phyloP scores from a whole-genome alignment of 1,140 invertebrate species.

The Rhyzopertha dominica region DNA sequence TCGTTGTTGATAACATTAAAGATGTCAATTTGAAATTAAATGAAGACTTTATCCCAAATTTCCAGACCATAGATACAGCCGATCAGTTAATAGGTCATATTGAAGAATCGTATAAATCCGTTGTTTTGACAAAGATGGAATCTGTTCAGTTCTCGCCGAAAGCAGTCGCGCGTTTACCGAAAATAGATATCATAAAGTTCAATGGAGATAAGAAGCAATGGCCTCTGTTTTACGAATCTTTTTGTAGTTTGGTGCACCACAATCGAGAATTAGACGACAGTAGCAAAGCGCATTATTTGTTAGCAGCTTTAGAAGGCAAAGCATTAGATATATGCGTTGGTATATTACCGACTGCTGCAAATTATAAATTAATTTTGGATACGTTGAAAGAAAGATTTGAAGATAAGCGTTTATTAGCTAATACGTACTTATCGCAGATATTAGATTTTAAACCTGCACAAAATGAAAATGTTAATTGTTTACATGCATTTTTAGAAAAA shows the following conservation, averaged over 20 bases:
- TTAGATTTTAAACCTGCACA: too few species aligned
- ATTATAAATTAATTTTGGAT: slow-evolving; percentile 7
- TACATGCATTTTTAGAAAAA: slow-evolving; percentile 9
- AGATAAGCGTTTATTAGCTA: slow-evolving; percentile 2
- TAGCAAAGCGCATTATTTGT: slow-evolving; percentile 2
- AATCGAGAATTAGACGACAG: slow-evolving; percentile 1
- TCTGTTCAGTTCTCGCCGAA: too few species aligned
- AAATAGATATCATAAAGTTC: slow-evolving; percentile 6
- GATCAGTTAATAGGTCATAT: too few species aligned
- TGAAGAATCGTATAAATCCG: too few species aligned
- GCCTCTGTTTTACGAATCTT: slow-evolving; percentile 1
- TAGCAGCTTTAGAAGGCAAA: slow-evolving; percentile 3
- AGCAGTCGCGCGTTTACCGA: too few species aligned
- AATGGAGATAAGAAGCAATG: neutral
- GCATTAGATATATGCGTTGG: slow-evolving; percentile 2
- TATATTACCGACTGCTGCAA: slow-evolving; percentile 2
- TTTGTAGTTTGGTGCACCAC: slow-evolving; percentile 3
- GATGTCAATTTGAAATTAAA: too few species aligned
- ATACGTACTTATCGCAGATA: neutral
- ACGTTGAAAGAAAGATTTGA: neutral
- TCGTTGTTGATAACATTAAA: too few species aligned
- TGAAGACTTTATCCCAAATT: too few species aligned
- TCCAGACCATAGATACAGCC: too few species aligned
- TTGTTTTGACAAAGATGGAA: too few species aligned
- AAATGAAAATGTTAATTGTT: neutral